phyloP scores from a whole-genome alignment of 2,113 vertebrate genomes.

The Zonotrichia leucophrys region DNA sequence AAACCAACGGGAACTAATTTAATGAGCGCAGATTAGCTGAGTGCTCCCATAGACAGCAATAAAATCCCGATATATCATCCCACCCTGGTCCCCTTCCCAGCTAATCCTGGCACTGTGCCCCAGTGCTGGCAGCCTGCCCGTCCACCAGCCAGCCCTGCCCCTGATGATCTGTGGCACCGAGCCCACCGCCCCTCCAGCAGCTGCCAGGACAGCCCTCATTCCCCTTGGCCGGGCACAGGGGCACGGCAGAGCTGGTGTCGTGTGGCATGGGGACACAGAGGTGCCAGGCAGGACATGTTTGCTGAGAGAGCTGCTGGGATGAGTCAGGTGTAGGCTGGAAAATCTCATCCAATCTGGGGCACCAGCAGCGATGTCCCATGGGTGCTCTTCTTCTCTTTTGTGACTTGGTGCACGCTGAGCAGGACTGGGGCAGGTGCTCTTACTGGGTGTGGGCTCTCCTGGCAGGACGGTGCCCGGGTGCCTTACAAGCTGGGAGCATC shows the following conservation, averaged over 20 bases:
- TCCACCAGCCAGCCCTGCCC: neutral
- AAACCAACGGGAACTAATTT: constrained; percentile 22
- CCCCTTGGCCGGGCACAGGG: neutral
- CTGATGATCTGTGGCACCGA: neutral
- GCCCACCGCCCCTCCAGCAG: fast-evolving
- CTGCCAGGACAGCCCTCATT: neutral
- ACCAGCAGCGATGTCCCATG: neutral
- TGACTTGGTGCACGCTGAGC: neutral
- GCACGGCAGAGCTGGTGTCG: fast-evolving
- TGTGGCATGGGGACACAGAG: neutral
- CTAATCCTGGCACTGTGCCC: neutral
- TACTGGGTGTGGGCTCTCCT: fast-evolving
- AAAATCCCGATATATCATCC: neutral
- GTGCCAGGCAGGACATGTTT: neutral
- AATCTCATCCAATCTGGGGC: neutral
- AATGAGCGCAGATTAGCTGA: neutral
- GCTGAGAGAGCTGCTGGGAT: neutral
- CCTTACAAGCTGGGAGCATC: neutral
- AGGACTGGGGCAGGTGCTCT: fast-evolving
- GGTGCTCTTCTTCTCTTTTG: neutral
- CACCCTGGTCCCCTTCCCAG: neutral
- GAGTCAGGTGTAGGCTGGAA: neutral
- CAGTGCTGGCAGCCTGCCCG: neutral
- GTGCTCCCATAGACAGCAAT: neutral
- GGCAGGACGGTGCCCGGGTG: neutral